phyloP scores from a whole-genome alignment of 2,113 vertebrate genomes.

The Hippopotamus amphibius region DNA sequence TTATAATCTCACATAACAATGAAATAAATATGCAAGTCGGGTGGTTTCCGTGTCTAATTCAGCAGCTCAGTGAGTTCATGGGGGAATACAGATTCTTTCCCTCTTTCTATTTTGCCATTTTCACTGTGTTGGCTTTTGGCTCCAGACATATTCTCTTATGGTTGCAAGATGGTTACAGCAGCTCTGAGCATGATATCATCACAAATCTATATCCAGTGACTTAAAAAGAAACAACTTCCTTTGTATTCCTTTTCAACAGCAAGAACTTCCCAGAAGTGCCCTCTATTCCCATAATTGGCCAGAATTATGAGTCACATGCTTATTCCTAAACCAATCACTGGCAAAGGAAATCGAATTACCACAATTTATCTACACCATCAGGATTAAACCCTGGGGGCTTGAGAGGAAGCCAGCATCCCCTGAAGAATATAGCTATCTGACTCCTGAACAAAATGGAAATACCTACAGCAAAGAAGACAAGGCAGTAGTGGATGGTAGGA shows the following conservation, averaged over 20 bases:
- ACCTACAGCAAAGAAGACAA: neutral
- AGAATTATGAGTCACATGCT: neutral
- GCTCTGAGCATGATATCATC: neutral
- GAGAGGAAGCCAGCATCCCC: neutral
- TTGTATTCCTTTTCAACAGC: neutral
- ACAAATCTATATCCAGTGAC: neutral
- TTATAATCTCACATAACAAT: neutral
- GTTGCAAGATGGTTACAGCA: neutral
- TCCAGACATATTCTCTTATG: neutral
- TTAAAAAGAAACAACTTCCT: slow-evolving; percentile 14
- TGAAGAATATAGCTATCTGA: neutral
- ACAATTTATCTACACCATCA: neutral
- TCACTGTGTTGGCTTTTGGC: neutral
- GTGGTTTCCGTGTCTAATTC: neutral
- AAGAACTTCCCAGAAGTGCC: slow-evolving; percentile 18
- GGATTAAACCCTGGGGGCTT: neutral
- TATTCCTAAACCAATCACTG: neutral
- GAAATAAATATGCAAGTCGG: neutral
- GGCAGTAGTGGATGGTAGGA: neutral
- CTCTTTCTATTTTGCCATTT: neutral
- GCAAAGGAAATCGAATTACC: slow-evolving; percentile 38
- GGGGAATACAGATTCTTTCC: neutral
- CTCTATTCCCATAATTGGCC: neutral
- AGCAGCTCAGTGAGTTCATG: neutral
- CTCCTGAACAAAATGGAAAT: neutral